These are phyloP conservation scores for Rhamphomyia laevipes DNA, from an alignment of 2,888 invertebrate species.

Conservation along the genomic window DNA sequence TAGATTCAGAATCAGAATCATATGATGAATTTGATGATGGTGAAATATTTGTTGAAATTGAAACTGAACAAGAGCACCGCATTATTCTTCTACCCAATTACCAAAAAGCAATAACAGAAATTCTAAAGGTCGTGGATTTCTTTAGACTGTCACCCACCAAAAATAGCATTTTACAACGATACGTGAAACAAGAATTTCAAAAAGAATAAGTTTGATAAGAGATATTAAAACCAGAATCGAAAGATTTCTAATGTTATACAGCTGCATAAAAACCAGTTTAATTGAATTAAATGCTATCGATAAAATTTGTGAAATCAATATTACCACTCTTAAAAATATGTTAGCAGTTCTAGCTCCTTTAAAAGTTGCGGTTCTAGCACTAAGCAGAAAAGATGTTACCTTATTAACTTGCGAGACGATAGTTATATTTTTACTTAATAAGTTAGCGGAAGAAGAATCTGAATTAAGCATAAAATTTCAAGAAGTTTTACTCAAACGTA, in stretches of 20 bases:
- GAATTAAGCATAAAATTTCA: too few relatives aligned
- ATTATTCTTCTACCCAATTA: not conserved
- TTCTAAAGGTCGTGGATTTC: not conserved
- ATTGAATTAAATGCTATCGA: not conserved
- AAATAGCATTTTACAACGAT: not conserved
- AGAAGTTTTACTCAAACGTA: too few relatives aligned
- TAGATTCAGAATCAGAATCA: not conserved
- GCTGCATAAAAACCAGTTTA: too few relatives aligned
- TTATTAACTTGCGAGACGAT: not conserved
- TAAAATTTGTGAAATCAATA: not conserved
- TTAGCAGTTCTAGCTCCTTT: not conserved
- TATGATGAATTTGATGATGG: not conserved
- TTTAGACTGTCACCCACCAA: not conserved
- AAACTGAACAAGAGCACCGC: not conserved
- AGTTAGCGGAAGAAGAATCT: not conserved
- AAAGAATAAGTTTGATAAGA: not conserved
- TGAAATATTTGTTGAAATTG: not conserved
- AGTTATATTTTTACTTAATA: not conserved
- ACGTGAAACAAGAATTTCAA: not conserved
- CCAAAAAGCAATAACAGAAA: not conserved
- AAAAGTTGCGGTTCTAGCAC: not conserved
- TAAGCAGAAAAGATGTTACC: not conserved
- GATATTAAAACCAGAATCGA: too few relatives aligned
- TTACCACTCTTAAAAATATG: not conserved
- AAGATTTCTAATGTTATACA: too few relatives aligned